Evolutionary conservation across 2,888 invertebrate genomes (phyloP), one percentile per base, ranked within the genome.

Genomic region (Drosophila peninsularis): DNA sequence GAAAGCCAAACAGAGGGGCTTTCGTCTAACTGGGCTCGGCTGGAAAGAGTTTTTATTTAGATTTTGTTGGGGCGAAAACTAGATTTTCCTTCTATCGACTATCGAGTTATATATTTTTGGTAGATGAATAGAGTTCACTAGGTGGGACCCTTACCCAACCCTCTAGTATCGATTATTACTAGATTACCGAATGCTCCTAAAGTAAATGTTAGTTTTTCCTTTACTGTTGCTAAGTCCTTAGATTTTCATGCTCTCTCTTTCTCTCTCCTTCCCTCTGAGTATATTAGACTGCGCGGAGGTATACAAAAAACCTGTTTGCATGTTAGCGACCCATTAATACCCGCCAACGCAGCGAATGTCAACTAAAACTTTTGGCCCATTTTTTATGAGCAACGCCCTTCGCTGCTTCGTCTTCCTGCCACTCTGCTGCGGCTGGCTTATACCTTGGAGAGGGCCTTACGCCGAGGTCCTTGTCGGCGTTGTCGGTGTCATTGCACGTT

Each of bases 401-500:
- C 47, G 13, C 7, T 13, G 7, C n/a, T 24, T n/a, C 9, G 14
- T 34, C 14, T 21, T 32, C 11, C n/a, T n/a, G n/a, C n/a, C n/a
- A n/a, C 13, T 13, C 39, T 56, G 1, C 30, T 27, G 3, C 27
- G 1, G 7, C 30, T 68, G 68, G 60, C 56, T 54, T 66, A 57
- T 79, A 62, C 88, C 85, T 84, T 82, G 79, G 72, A 82, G 70
- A 82, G 85, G 69, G 54, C 56, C 54, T 17, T n/a, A 19, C 45
- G 39, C 41, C 14, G 39, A 39, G 41, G 34, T 62, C 77, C 80
- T 76, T 71, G 70, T 47, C 50, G 73, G 50, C 60, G 56, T 60
- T 52, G 64, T 58, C 32, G 86, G 78, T 87, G 75, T 87, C 84
- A 78, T 70, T 87, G 79, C 56, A 68, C 84, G 81, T 56, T 84